These are phyloP conservation scores for Spizella passerina DNA, from an alignment of 2,797 vertebrate species.

Conservation along the genomic window DNA sequence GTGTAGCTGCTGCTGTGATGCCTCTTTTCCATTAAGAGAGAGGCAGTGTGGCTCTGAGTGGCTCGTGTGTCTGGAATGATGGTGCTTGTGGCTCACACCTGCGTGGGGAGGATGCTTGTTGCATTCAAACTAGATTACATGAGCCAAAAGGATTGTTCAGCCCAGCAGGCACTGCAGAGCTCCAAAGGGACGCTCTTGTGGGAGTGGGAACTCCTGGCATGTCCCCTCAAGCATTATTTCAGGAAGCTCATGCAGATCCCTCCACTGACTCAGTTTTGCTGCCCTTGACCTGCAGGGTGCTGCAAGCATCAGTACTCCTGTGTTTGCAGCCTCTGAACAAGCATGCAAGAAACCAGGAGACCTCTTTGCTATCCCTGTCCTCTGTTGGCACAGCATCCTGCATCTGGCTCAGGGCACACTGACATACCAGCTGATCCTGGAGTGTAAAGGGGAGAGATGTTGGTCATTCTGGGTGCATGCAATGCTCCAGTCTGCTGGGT, in stretches of 20 bases:
- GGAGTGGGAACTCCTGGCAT: neutral
- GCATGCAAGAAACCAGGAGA: neutral
- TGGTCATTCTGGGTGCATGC: neutral
- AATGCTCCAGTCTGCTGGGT: neutral
- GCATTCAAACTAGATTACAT: slow-evolving; percentile 1
- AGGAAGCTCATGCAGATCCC: neutral
- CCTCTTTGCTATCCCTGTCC: neutral
- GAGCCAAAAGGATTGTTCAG: neutral
- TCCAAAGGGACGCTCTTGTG: neutral
- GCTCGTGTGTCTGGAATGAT: neutral
- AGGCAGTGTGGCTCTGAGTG: neutral
- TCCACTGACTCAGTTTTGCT: neutral
- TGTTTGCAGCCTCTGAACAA: neutral
- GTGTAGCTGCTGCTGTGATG: neutral
- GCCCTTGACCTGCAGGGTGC: neutral
- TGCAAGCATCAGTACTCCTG: neutral
- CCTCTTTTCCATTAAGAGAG: neutral
- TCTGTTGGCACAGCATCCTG: neutral
- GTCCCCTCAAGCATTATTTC: rapidly evolving
- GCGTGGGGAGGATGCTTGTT: neutral
- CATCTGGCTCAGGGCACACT: too few species aligned
- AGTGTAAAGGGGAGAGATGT: too few species aligned
- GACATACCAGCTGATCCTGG: neutral
- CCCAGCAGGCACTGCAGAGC: neutral
- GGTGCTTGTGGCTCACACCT: slow-evolving; percentile 2